Evolutionary conservation across 2,888 invertebrate species (phyloP).

Genomic region (Tipula unca): DNA sequence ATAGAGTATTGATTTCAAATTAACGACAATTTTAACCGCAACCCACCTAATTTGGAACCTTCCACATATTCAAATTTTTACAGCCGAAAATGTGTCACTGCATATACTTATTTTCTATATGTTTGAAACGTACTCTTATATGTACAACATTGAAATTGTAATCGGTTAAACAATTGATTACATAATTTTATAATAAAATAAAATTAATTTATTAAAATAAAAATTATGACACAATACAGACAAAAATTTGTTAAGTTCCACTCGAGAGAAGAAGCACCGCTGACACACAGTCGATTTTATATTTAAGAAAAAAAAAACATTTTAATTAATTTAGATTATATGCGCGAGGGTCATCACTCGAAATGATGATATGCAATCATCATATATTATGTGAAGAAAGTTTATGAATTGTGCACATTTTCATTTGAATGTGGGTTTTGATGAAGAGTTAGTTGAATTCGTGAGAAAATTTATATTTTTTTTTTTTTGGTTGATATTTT

Average conservation of each 20-base stretch:
- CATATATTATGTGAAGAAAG: not conserved
- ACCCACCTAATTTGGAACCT: too few relatives aligned
- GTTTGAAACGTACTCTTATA: too few relatives aligned
- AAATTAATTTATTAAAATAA: not conserved
- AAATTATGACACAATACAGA: not conserved
- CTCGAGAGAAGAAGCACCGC: not conserved
- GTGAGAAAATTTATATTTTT: not conserved
- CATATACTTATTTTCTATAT: too few relatives aligned
- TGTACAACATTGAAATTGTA: not conserved
- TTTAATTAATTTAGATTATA: not conserved
- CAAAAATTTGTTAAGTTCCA: not conserved
- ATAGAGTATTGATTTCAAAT: too few relatives aligned
- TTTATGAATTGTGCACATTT: not conserved
- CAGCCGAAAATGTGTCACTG: too few relatives aligned
- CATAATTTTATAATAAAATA: not conserved
- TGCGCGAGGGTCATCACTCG: not conserved
- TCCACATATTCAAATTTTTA: too few relatives aligned
- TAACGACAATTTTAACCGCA: too few relatives aligned
- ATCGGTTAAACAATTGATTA: not conserved
- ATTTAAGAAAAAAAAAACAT: too few relatives aligned
- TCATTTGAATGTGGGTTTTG: not conserved
- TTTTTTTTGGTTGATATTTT: too few relatives aligned
- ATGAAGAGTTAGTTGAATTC: not conserved
- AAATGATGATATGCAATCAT: not conserved
- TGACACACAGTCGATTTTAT: not conserved